Evolutionary conservation across 2,888 invertebrate genomes (phyloP), one percentile per base, ranked within the genome.

Genomic region (Timandra comae): DNA sequence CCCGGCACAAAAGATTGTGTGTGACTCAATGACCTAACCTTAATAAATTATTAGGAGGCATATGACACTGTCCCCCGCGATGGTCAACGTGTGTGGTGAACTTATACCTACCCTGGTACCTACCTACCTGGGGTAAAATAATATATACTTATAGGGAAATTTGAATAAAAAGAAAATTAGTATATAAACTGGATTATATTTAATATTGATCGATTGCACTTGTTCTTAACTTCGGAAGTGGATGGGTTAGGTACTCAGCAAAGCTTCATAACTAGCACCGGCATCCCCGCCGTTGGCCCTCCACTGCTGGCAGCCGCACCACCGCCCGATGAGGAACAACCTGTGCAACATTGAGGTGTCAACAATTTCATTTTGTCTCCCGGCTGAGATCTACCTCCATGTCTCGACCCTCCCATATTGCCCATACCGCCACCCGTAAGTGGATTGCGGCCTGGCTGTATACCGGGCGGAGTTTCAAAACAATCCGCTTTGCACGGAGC

Each of bases 401-500:
- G 29, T 1, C 24, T 30, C 33, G 32, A 35, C 24, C 31, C 28
- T 29, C 12, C 33, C 27, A 36, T 21, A 27, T 42, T 33, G 22
- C 22, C 22, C n/a, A 16, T 16, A 27, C 57, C 61, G 32, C 58
- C 52, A 5, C 52, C 41, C n/a, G 47, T 54, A 21, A 66, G 42
- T 3, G 53, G 61, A 38, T 76, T 78, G 27, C 69, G 67, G 25
- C 73, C 72, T 5, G 73, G 72, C 37, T 66, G 69, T 26, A 71
- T 64, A 13, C 66, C 68, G 12, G 63, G 63, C 2, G 51, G 68
- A 19, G 77, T 57, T 43, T 80, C 78, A 30, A 80, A 81, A 56
- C 80, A 80, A 46, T 80, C 81, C 1, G 81, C 81, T 58, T 77
- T 80, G 47, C 81, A 84, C 29, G 82, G 81, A 27, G 62, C 57